Base-by-base conservation (phyloP, 1,140 invertebrate species). In the Dryas iulia region DNA sequence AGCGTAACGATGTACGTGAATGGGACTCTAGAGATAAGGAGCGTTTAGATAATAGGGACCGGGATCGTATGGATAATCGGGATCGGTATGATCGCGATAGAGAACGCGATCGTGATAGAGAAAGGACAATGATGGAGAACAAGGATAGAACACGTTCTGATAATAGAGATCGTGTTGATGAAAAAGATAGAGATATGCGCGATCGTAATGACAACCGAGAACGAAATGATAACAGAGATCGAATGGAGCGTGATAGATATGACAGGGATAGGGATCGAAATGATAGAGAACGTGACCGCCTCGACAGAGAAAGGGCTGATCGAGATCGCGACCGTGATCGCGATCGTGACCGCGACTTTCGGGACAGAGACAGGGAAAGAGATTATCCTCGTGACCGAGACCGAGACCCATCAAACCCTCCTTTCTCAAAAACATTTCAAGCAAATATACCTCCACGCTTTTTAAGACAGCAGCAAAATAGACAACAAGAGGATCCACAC, bases 391-490 rank as follows among this genome's bases (percentile, higher is more conserved):
- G 61, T 8, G 61, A 63, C 0, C 61, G 81, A n/a, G 81, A 83
- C n/a, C 80, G 81, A 3, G 82, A 84, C 25, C 85, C 87, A 73
- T 71, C 79, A 7, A 87, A 87, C 72, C 84, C 93, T 1, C 93
- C 92, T 10, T 96, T 95, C 77, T 95, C 94, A 8, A 94, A 95
- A 76, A 94, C 94, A 56, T 97, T 96, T 85, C 95, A 96, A 85
- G 94, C 93, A 54, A 96, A 97, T 91, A 93, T 98, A 72, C 97
- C 97, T 30, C 97, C 97, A 33, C 93, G 97, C 47, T 97, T 98
- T 88, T 94, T 96, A 82, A 96, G 96, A 77, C 96, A 97, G 76
- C 95, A 95, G 75, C 93, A 94, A 72, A 91, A 87, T 59, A 80
- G 91, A 33, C 87, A 89, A 59, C 83, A 88, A 72, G 89, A 91